phyloP scores from a whole-genome alignment of 2,797 vertebrate species.

The Onychomys arenicola region DNA sequence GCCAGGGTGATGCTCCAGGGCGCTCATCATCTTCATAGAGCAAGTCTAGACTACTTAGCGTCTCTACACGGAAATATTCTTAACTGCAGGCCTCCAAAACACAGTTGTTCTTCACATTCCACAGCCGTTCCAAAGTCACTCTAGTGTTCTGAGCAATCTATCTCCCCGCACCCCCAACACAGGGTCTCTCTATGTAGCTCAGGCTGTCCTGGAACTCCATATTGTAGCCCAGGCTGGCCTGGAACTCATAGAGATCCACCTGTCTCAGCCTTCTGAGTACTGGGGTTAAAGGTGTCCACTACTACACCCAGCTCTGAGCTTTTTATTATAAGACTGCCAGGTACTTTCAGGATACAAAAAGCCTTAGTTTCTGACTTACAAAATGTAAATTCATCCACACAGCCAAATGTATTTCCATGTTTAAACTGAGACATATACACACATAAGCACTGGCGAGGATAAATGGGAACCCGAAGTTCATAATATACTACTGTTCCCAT shows the following conservation, averaged over 20 bases:
- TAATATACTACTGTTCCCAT: neutral
- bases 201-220: neutral
- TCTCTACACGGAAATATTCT: conserved; percentile 37
- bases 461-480: neutral
- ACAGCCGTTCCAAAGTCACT: conserved; percentile 40
- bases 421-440: neutral
- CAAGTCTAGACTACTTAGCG: conserved; percentile 56
- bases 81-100: conserved; percentile 51
- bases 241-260: neutral
- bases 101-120: conserved; percentile 45
- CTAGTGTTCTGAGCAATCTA: conserved; percentile 32
- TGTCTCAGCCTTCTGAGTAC: neutral
- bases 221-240: neutral
- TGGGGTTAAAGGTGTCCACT: neutral
- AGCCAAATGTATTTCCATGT: neutral
- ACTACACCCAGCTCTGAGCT: neutral
- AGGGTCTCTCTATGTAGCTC: neutral
- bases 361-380: conserved; percentile 16
- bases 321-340: conserved; percentile 27
- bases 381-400: conserved; percentile 42
- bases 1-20: conserved; percentile 70
- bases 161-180: neutral
- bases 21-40: conserved; percentile 49
- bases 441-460: neutral
- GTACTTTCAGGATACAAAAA: neutral